phyloP scores from a whole-genome alignment of 2,113 vertebrate genomes.

The Eleginops maclovinus region DNA sequence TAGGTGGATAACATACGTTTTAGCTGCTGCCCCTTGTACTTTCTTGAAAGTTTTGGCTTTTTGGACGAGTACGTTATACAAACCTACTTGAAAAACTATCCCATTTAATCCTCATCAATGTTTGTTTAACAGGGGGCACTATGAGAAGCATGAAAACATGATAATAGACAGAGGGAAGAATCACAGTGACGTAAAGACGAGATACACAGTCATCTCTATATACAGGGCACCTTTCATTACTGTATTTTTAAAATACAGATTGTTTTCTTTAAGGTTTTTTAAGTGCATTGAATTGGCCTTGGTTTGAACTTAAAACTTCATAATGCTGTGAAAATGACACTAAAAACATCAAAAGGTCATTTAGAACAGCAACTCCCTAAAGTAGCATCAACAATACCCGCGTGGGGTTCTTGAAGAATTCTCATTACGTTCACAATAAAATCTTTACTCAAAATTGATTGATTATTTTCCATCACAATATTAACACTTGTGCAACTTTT shows the following conservation, averaged over 20 bases:
- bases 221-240: constrained; percentile 27
- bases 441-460: constrained; percentile 24
- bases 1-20: no score
- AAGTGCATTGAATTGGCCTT: constrained; percentile 2
- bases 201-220: constrained; percentile 21
- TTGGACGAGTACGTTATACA: no score
- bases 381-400: constrained; percentile 15
- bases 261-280: not conserved
- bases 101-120: not conserved
- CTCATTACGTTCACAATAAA: constrained; percentile 33
- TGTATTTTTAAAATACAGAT: not conserved
- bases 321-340: constrained; percentile 25
- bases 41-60: no score
- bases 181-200: constrained; percentile 41
- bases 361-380: constrained; percentile 18
- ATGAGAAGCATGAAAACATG: constrained; percentile 31
- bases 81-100: no score
- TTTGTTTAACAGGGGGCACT: constrained; percentile 31
- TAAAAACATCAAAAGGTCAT: constrained; percentile 23
- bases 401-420: not conserved
- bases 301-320: constrained; percentile 1
- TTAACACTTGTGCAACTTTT: constrained; percentile 22
- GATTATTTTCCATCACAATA: not conserved
- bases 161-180: constrained; percentile 19
- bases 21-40: no score